Evolutionary conservation across 2,888 invertebrate species (phyloP).

Genomic region (Neoascia interrupta): DNA sequence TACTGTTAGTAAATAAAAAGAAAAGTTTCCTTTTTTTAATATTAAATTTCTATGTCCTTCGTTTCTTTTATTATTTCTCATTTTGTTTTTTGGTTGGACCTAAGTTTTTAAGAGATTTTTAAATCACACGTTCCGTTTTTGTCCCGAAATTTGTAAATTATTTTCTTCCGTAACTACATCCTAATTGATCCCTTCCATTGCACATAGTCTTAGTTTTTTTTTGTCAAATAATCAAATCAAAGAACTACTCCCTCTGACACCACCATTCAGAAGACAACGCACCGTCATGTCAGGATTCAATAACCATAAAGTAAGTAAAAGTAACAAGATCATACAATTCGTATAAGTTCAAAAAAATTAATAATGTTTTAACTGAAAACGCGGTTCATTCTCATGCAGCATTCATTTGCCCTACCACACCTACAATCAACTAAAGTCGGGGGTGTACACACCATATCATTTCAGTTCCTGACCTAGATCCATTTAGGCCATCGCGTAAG

Average conservation of each 20-base stretch:
- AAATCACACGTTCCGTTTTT: constrained; percentile 15
- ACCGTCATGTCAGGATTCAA: constrained; percentile 58
- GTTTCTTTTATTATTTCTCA: no score
- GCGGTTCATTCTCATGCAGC: constrained; percentile 24
- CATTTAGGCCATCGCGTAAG: constrained; percentile 85
- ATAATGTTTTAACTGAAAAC: constrained; percentile 38
- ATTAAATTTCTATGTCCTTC: no score
- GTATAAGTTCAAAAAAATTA: no score
- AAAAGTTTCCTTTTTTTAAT: no score
- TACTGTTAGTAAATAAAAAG: no score
- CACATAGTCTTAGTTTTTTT: constrained; percentile 19
- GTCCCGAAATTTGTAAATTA: constrained; percentile 7
- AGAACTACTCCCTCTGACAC: constrained; percentile 57
- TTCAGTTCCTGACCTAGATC: constrained; percentile 83
- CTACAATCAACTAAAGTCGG: no score
- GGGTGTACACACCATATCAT: constrained; percentile 60
- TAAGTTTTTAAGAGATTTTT: constrained; percentile 23
- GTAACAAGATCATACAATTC: no score
- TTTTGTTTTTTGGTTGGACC: constrained; percentile 29
- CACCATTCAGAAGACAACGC: constrained; percentile 63
- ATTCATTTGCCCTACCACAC: constrained; percentile 42
- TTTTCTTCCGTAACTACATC: no score
- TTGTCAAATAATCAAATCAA: constrained; percentile 19
- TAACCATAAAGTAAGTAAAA: constrained; percentile 64
- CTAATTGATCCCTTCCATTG: constrained; percentile 12